Evolutionary conservation across 2,888 invertebrate genomes (phyloP).

Genomic region (Melikaiella ostensackeni): DNA sequence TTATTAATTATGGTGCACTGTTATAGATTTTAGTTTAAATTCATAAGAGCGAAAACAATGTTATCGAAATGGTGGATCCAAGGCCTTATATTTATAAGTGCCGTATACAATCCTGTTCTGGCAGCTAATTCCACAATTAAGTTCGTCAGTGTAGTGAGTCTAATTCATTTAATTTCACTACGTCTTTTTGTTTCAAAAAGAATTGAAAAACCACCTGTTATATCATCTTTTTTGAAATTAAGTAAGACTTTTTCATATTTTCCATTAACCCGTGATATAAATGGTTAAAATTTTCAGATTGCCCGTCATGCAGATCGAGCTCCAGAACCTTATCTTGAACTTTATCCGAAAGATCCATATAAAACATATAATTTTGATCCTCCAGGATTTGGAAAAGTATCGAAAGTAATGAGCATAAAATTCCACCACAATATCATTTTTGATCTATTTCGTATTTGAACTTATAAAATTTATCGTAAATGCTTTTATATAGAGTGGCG

Average conservation of each 20-base stretch:
- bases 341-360: slow-evolving; percentile 49
- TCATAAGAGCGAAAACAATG: not conserved
- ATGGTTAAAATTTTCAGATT: too few relatives aligned
- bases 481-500: slow-evolving; percentile 1
- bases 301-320: slow-evolving; percentile 49
- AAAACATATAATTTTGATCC: slow-evolving; percentile 40
- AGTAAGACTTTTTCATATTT: too few relatives aligned
- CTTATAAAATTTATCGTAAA: not conserved
- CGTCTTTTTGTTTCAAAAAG: too few relatives aligned
- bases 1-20: too few relatives aligned
- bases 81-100: not conserved
- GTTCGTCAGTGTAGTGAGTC: slow-evolving; percentile 46
- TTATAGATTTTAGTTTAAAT: too few relatives aligned
- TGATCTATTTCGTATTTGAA: not conserved
- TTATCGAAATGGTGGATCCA: not conserved
- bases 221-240: too few relatives aligned
- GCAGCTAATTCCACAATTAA: not conserved
- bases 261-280: too few relatives aligned
- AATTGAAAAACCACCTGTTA: too few relatives aligned
- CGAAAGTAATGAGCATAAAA: slow-evolving; percentile 5
- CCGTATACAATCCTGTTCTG: not conserved
- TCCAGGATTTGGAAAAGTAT: slow-evolving; percentile 56
- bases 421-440: not conserved
- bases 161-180: too few relatives aligned
- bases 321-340: slow-evolving; percentile 10